Percentiles rank a stretch among this genome's conserved stretches.
Evolutionary conservation across 2,888 invertebrate species (phyloP).

Genomic region (Acronicta psi): DNA sequence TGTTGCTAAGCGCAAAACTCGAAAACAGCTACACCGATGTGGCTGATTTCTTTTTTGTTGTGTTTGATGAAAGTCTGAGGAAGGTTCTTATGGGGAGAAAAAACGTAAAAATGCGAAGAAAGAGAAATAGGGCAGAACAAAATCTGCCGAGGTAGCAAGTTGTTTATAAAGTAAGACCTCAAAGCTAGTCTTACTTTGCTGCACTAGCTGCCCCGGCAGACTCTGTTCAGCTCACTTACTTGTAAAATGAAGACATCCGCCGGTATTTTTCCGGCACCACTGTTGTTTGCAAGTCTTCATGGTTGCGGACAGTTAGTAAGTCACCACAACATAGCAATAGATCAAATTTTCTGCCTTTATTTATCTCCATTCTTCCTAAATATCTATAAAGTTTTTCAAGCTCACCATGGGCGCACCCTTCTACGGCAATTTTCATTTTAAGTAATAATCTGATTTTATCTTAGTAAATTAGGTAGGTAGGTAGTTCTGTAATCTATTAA

Average conservation of each 20-base stretch:
- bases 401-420: constrained; percentile 99
- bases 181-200: too few species aligned
- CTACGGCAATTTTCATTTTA: constrained; percentile 96
- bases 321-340: constrained; percentile 99
- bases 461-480: not conserved
- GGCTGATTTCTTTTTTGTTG: too few species aligned
- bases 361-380: constrained; percentile 92
- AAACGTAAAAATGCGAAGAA: too few species aligned
- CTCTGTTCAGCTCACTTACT: constrained; percentile 66
- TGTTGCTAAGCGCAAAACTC: too few species aligned
- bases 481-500: too few species aligned
- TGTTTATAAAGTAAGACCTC: too few species aligned
- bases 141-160: too few species aligned
- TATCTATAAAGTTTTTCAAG: constrained; percentile 98
- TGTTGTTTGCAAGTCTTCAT: constrained; percentile 96
- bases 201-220: too few species aligned
- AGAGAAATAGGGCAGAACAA: too few species aligned
- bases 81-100: too few species aligned
- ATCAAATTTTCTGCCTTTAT: constrained; percentile 94
- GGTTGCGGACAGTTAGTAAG: constrained; percentile 98
- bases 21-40: too few species aligned
- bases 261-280: constrained; percentile 98
- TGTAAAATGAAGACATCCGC: constrained; percentile 90
- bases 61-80: too few species aligned
- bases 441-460: not conserved